Conservation (phyloP, 1,140 invertebrate species). For the Camponotus floridanus region DNA sequence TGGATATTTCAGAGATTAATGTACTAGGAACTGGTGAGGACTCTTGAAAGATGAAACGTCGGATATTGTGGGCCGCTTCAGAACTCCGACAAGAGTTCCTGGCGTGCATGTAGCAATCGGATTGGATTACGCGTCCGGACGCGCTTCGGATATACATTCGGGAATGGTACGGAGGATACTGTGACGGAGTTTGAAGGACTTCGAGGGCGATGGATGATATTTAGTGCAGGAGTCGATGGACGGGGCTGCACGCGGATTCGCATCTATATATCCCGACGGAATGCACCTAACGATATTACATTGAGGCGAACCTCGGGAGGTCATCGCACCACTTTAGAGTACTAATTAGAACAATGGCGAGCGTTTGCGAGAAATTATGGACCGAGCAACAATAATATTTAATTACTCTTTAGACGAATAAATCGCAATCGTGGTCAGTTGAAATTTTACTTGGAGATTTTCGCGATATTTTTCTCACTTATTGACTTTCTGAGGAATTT, state of each 20-base stretch:
- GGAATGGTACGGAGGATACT: conserved; percentile 70
- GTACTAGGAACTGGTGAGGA: conserved; percentile 41
- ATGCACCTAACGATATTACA: conserved; percentile 53
- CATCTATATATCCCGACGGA: conserved; percentile 25
- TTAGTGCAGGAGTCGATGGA: conserved; percentile 51
- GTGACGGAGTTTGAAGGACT: conserved; percentile 74
- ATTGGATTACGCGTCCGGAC: conserved; percentile 70
- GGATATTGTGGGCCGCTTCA: conserved; percentile 68
- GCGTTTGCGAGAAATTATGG: conserved; percentile 27
- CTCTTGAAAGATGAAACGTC: conserved; percentile 71
- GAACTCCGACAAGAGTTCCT: conserved; percentile 74
- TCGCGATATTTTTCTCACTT: background rate
- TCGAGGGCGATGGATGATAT: conserved; percentile 62
- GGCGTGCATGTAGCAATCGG: conserved; percentile 72
- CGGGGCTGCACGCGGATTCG: conserved; percentile 6
- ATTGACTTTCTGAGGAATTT: background rate
- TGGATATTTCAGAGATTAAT: conserved; percentile 49
- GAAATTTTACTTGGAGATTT: background rate
- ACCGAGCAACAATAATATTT: background rate
- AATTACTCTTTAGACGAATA: background rate
- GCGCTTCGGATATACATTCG: conserved; percentile 59
- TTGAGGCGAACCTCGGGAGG: conserved; percentile 22
- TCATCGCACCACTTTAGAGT: conserved; percentile 52
- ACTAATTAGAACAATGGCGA: conserved; percentile 43
- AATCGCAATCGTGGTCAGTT: background rate